These are phyloP conservation scores for Enteromius radiatus DNA, from an alignment of 2,797 vertebrate genomes.

Conservation along the genomic window DNA sequence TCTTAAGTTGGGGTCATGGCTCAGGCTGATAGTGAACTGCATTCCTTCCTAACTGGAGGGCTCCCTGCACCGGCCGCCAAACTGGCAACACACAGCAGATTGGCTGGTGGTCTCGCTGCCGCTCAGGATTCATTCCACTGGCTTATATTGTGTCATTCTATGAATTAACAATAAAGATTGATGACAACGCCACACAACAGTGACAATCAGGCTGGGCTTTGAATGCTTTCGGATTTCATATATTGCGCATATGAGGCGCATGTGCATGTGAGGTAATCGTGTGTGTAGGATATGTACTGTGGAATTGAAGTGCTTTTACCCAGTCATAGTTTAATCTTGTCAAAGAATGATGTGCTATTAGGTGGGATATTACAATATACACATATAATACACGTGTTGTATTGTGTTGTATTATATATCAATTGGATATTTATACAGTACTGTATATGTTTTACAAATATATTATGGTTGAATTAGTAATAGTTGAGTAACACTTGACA, in stretches of 20 bases:
- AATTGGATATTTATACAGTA: too few species aligned
- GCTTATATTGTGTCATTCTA: conserved; percentile 35
- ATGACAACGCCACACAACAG: conserved; percentile 69
- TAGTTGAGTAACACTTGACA: too few species aligned
- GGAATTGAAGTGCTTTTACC: neutral
- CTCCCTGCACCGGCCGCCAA: conserved; percentile 24
- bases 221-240: conserved; percentile 21
- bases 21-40: conserved; percentile 70
- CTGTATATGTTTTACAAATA: too few species aligned
- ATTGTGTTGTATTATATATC: too few species aligned
- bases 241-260: neutral
- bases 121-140: conserved; percentile 38
- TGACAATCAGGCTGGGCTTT: conserved; percentile 59
- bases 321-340: conserved; percentile 19
- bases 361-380: too few species aligned
- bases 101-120: conserved; percentile 39
- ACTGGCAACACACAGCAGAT: conserved; percentile 25
- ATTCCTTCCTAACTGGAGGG: conserved; percentile 69
- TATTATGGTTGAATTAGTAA: too few species aligned
- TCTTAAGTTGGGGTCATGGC: conserved; percentile 77
- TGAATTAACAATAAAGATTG: conserved; percentile 65
- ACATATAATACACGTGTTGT: too few species aligned
- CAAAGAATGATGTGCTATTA: conserved; percentile 13
- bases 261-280: conserved; percentile 57
- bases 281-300: conserved; percentile 15